Conservation (phyloP, 1,140 invertebrate genomes). For the Ceratina calcarata region DNA sequence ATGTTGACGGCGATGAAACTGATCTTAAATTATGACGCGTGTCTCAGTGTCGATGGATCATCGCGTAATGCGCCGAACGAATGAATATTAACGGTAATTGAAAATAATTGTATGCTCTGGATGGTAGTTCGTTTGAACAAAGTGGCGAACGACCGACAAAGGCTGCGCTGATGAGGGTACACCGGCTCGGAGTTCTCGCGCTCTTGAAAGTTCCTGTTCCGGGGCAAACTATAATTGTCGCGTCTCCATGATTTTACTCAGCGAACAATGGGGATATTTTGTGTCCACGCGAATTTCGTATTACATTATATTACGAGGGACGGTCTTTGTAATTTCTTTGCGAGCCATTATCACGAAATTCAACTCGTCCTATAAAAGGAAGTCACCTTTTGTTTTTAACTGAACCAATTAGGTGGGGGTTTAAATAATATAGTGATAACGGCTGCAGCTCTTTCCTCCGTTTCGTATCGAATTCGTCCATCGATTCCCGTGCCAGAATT, state of each 20-base stretch:
- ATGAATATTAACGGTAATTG: slow-evolving; percentile 30
- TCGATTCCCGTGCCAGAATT: too few species aligned
- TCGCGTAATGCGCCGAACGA: not conserved
- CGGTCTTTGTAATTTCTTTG: too few species aligned
- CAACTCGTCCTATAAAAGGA: too few species aligned
- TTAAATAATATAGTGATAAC: too few species aligned
- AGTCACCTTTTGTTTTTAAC: too few species aligned
- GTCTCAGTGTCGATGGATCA: too few species aligned
- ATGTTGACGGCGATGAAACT: too few species aligned
- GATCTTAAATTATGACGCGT: too few species aligned
- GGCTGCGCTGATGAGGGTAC: slow-evolving; percentile 19
- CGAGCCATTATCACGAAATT: too few species aligned
- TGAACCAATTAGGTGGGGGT: too few species aligned
- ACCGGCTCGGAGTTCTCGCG: slow-evolving; percentile 17
- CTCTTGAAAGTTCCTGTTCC: slow-evolving; percentile 32
- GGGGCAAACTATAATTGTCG: slow-evolving; percentile 31
- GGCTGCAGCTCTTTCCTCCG: too few species aligned
- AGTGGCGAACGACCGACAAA: slow-evolving; percentile 28
- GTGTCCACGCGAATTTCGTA: not conserved
- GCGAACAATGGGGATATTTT: slow-evolving; percentile 29
- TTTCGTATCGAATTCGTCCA: too few species aligned
- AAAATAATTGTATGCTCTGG: slow-evolving; percentile 14
- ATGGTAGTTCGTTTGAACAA: slow-evolving; percentile 25
- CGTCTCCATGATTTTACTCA: slow-evolving; percentile 27
- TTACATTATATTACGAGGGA: not conserved